These are phyloP conservation scores for Pseudoips prasinana DNA, from an alignment of 2,888 invertebrate genomes.

Conservation along the genomic window DNA sequence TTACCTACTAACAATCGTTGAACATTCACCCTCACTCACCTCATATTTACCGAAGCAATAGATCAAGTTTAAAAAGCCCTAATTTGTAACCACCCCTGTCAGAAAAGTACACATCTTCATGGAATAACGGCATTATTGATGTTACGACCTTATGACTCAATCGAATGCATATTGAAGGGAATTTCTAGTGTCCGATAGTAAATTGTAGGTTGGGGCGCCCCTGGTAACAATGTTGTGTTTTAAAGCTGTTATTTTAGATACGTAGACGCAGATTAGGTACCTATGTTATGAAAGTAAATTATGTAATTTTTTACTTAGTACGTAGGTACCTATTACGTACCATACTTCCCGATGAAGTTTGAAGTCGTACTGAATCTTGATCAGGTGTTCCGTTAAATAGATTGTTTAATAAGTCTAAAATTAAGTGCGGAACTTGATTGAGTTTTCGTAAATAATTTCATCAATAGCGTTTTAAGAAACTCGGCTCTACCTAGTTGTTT, in stretches of 20 bases:
- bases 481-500: too few relatives aligned
- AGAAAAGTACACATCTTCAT: constrained; percentile 62
- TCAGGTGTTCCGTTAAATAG: too few relatives aligned
- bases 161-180: constrained; percentile 56
- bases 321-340: too few relatives aligned
- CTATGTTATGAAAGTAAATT: too few relatives aligned
- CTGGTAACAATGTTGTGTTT: constrained; percentile 34
- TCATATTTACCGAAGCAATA: constrained; percentile 54
- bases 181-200: constrained; percentile 61
- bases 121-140: constrained; percentile 53
- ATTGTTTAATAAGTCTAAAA: too few relatives aligned
- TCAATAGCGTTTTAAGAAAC: too few relatives aligned
- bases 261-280: constrained; percentile 7
- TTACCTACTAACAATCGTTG: neutral
- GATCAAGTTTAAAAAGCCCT: constrained; percentile 59
- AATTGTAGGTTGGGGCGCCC: constrained; percentile 62
- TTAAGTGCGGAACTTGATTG: too few relatives aligned
- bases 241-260: constrained; percentile 24
- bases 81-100: constrained; percentile 65
- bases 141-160: constrained; percentile 77
- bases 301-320: too few relatives aligned
- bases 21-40: constrained; percentile 1
- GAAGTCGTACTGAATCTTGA: too few relatives aligned
- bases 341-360: too few relatives aligned
- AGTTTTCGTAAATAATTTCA: too few relatives aligned